A percentile compares a stretch with the other conserved stretches of the same genome.
Evolutionary conservation across 2,113 vertebrate genomes (phyloP).

Genomic region (Eira barbara): DNA sequence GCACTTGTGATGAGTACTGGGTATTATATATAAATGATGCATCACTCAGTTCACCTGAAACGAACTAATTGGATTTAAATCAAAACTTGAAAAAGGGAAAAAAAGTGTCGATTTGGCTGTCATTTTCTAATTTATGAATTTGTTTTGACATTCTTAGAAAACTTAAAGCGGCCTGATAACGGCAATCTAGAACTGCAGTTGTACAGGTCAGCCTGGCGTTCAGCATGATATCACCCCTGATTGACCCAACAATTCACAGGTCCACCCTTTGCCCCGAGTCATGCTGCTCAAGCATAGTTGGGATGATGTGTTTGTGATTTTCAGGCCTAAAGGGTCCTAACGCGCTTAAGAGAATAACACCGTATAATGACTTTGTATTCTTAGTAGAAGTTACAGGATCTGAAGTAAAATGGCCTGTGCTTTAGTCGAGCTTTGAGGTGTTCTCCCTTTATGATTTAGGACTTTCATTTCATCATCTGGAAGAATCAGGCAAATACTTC

Average conservation of each 20-base stretch:
- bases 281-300: background rate
- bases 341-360: background rate
- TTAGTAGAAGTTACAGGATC: background rate
- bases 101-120: background rate
- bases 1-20: background rate
- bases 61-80: background rate
- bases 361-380: background rate
- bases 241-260: background rate
- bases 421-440: background rate
- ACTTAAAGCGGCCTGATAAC: background rate
- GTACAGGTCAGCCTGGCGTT: background rate
- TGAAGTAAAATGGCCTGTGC: background rate
- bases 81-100: background rate
- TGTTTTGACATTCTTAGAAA: slow-evolving; percentile 38
- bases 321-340: background rate
- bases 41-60: background rate
- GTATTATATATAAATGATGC: background rate
- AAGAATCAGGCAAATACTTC: background rate
- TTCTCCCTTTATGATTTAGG: background rate
- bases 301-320: background rate
- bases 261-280: no score
- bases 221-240: background rate
- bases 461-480: background rate
- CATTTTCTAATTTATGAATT: slow-evolving; percentile 48
- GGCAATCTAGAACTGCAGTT: background rate